Evolutionary conservation across 2,797 vertebrate genomes (phyloP).

Genomic region (Rhyacichthys aspro): DNA sequence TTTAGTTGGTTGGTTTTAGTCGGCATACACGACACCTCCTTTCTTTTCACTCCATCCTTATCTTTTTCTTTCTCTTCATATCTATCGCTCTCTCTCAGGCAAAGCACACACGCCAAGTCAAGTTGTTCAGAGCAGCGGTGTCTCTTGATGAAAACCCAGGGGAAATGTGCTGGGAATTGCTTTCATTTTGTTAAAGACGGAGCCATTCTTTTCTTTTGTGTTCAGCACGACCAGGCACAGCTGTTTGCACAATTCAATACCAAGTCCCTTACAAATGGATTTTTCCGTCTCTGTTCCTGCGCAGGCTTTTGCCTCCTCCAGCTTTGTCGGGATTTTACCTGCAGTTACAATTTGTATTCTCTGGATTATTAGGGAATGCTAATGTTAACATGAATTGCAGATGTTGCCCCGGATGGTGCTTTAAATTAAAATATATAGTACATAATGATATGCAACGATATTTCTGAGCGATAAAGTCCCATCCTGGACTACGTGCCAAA

Average conservation of each 20-base stretch:
- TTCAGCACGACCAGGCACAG: conserved; percentile 52
- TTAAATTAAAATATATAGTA: not conserved
- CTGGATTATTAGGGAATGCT: conserved; percentile 11
- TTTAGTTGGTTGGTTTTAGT: conserved; percentile 56
- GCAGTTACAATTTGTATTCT: conserved; percentile 35
- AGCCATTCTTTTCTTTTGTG: conserved; percentile 57
- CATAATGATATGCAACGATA: not conserved
- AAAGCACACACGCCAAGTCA: conserved; percentile 47
- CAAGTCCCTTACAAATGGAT: conserved; percentile 49
- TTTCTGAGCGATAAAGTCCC: not conserved
- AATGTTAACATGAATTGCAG: conserved; percentile 8
- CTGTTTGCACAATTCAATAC: conserved; percentile 63
- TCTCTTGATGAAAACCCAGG: conserved; percentile 60
- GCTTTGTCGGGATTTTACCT: conserved; percentile 20
- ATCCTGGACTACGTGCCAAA: not conserved
- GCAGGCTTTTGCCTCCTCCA: conserved; percentile 7
- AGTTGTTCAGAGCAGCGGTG: conserved; percentile 51
- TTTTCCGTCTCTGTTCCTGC: conserved; percentile 35
- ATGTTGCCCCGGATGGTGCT: not conserved
- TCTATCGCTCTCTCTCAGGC: conserved; percentile 30
- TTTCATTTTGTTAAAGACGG: conserved; percentile 64
- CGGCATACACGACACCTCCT: conserved; percentile 9
- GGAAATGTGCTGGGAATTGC: conserved; percentile 61
- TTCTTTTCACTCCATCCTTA: not conserved
- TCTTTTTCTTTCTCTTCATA: conserved; percentile 3